Conservation (phyloP, 2,113 vertebrate species). For the Lepus europaeus region DNA sequence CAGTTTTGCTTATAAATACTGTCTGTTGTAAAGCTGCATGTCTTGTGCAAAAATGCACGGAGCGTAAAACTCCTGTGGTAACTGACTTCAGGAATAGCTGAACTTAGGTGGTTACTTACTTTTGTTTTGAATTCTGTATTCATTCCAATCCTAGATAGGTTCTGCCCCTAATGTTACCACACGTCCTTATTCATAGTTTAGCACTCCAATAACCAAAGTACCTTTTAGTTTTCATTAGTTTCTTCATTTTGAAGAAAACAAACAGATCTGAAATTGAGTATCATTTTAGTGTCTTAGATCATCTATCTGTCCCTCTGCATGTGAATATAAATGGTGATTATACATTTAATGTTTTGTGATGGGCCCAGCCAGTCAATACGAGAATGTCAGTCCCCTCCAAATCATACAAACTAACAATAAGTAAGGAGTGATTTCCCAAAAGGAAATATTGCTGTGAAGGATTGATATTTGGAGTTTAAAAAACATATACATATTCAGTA, state of each 20-base stretch:
- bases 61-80: background rate
- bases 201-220: background rate
- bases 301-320: background rate
- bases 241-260: background rate
- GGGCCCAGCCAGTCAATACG: background rate
- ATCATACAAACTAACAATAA: background rate
- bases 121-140: background rate
- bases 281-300: background rate
- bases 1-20: background rate
- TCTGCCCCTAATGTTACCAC: background rate
- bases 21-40: background rate
- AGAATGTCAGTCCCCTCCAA: background rate
- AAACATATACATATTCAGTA: background rate
- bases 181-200: background rate
- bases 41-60: background rate
- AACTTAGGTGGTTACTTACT: background rate
- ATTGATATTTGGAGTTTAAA: background rate
- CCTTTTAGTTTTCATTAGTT: background rate
- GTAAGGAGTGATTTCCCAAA: background rate
- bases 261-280: background rate
- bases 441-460: background rate
- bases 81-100: background rate
- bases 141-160: background rate
- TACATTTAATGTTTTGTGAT: background rate
- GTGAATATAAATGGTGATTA: background rate